These are phyloP conservation scores for Branchellion lobata DNA, from an alignment of 2,888 invertebrate genomes.

Conservation along the genomic window DNA sequence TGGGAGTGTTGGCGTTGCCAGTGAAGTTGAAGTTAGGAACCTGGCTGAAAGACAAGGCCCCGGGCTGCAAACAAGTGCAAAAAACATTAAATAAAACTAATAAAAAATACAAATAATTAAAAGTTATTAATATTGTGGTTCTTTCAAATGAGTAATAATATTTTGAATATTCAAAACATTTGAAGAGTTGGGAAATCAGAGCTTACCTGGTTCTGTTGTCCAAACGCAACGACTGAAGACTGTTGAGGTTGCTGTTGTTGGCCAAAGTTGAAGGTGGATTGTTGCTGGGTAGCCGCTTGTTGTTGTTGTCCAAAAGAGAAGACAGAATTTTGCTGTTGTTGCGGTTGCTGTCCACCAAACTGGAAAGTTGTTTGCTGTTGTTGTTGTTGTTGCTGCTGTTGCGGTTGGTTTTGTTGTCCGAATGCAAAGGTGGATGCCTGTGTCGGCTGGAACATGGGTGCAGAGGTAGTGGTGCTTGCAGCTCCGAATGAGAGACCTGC, in stretches of 20 bases:
- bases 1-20: neutral
- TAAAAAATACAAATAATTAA: too few relatives aligned
- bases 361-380: neutral
- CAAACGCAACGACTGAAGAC: too few relatives aligned
- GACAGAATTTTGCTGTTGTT: neutral
- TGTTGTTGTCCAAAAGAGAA: conserved; percentile 7
- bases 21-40: conserved; percentile 15
- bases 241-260: neutral
- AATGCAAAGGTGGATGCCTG: neutral
- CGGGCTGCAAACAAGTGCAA: too few relatives aligned
- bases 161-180: too few relatives aligned
- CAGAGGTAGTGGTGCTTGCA: neutral
- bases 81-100: too few relatives aligned
- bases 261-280: neutral
- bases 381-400: neutral
- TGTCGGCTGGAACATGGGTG: neutral
- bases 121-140: too few relatives aligned
- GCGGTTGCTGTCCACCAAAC: neutral
- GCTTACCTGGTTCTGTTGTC: too few relatives aligned
- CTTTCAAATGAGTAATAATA: too few relatives aligned
- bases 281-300: conserved; percentile 1
- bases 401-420: neutral
- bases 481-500: neutral
- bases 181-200: too few relatives aligned
- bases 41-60: neutral